Conservation (phyloP, 2,797 vertebrate species). For the Myripristis jacobus region DNA sequence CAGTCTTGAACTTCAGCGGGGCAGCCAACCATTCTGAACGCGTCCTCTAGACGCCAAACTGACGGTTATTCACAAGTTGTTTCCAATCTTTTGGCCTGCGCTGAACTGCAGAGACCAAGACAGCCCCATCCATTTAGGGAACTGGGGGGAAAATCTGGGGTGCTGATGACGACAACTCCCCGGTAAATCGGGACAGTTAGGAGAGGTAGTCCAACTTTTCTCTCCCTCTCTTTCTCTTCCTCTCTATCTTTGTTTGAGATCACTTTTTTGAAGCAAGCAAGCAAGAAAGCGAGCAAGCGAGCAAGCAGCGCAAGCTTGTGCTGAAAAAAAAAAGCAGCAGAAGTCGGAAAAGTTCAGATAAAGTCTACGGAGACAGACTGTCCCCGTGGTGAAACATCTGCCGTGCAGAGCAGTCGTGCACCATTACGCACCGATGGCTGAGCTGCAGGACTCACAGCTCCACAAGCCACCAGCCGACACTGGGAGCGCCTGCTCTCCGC, state of each 20-base stretch:
- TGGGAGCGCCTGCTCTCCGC: slow-evolving; percentile 58
- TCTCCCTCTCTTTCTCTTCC: not conserved
- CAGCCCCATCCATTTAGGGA: slow-evolving; percentile 83
- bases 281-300: slow-evolving; percentile 36
- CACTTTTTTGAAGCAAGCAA: slow-evolving; percentile 24
- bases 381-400: slow-evolving; percentile 78
- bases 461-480: slow-evolving; percentile 55
- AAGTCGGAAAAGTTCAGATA: slow-evolving; percentile 58
- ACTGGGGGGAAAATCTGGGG: slow-evolving; percentile 68
- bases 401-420: slow-evolving; percentile 75
- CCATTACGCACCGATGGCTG: slow-evolving; percentile 74
- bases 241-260: slow-evolving; percentile 39
- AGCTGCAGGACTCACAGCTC: slow-evolving; percentile 50
- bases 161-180: slow-evolving; percentile 81
- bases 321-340: slow-evolving; percentile 14
- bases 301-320: slow-evolving; percentile 66
- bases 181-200: slow-evolving; percentile 72
- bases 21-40: slow-evolving; percentile 73
- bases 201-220: slow-evolving; percentile 63
- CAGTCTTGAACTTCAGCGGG: slow-evolving; percentile 68
- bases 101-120: slow-evolving; percentile 80
- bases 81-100: slow-evolving; percentile 81
- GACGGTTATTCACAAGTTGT: slow-evolving; percentile 76
- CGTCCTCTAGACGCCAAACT: slow-evolving; percentile 66
- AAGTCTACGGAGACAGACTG: slow-evolving; percentile 69